Percentiles rank a stretch among this genome's conserved stretches.
These are phyloP conservation scores for Rhaphigaster nebulosa DNA, from an alignment of 2,888 invertebrate species.

Conservation along the genomic window DNA sequence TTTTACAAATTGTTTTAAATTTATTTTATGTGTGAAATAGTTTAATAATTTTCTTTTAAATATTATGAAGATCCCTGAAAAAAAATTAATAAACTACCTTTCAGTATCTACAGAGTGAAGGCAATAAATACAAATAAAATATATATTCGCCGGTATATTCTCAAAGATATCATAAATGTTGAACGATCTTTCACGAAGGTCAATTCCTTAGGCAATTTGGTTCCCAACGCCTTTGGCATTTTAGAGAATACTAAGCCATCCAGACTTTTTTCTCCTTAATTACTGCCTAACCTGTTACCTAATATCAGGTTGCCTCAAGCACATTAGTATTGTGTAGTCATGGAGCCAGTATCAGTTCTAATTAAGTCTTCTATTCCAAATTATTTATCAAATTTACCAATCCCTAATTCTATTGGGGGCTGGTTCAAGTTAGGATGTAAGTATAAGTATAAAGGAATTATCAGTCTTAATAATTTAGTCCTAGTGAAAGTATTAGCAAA, in stretches of 20 bases:
- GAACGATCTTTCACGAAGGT: constrained; percentile 2
- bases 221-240: constrained; percentile 17
- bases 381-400: constrained; percentile 86
- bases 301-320: constrained; percentile 25
- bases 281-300: constrained; percentile 58
- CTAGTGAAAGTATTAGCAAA: background rate
- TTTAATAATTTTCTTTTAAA: too few species aligned
- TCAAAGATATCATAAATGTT: background rate
- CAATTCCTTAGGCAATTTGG: background rate
- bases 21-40: too few species aligned
- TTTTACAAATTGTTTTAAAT: too few species aligned
- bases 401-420: constrained; percentile 86
- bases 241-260: constrained; percentile 47
- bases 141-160: background rate
- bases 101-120: background rate
- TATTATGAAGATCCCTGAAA: too few species aligned
- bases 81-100: background rate
- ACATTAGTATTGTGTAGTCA: constrained; percentile 69
- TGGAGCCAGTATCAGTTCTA: constrained; percentile 83
- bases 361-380: constrained; percentile 86
- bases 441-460: constrained; percentile 66
- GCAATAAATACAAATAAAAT: background rate
- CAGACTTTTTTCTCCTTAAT: background rate
- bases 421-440: constrained; percentile 89
- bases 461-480: constrained; percentile 50